Evolutionary conservation across 2,113 vertebrate genomes (phyloP).

Genomic region (Otolemur garnettii): DNA sequence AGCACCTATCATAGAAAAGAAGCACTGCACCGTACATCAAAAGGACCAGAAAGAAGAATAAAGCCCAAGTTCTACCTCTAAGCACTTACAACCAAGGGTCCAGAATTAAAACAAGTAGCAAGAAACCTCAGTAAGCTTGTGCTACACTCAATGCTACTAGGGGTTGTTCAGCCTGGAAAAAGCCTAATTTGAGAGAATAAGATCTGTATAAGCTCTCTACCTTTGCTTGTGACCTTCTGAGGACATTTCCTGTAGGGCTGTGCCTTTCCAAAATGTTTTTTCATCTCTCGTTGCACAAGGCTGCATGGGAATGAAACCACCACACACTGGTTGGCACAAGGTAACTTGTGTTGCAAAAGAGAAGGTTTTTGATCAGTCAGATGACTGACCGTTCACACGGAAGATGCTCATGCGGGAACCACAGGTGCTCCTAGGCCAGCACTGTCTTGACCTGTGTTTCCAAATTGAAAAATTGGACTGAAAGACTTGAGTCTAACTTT

Average conservation of each 20-base stretch:
- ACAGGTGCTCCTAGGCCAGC: background rate
- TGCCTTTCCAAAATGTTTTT: background rate
- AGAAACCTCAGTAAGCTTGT: background rate
- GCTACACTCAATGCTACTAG: background rate
- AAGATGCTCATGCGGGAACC: background rate
- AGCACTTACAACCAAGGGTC: background rate
- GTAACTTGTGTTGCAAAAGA: background rate
- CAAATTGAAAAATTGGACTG: background rate
- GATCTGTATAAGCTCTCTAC: background rate
- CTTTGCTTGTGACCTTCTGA: background rate
- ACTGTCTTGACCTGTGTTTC: background rate
- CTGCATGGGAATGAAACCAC: background rate
- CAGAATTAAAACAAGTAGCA: background rate
- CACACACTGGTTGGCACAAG: background rate
- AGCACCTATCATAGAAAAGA: background rate
- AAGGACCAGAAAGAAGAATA: constrained; percentile 1
- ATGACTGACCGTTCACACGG: background rate
- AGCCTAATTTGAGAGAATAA: background rate
- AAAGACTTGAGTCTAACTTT: constrained; percentile 25
- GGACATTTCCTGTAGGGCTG: background rate
- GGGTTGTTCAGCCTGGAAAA: background rate
- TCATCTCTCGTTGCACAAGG: background rate
- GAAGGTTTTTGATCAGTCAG: background rate
- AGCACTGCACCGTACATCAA: background rate
- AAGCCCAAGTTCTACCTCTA: background rate